Conservation (phyloP, 2,888 invertebrate genomes). For the Patella caerulea region DNA sequence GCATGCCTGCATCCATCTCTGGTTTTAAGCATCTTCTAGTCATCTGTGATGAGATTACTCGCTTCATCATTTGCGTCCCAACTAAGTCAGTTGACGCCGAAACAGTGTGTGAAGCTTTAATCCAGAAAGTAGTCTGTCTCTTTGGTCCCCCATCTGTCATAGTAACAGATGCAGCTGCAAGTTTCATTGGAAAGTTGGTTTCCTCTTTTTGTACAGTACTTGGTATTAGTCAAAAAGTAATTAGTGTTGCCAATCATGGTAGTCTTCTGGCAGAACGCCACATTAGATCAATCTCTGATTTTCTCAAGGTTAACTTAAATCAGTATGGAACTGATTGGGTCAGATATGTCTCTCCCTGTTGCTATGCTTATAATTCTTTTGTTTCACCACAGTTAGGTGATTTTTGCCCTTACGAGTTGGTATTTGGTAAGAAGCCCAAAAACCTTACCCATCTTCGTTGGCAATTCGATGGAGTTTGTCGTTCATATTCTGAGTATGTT, state of each 20-base stretch:
- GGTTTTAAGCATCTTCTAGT: not conserved
- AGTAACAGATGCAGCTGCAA: not conserved
- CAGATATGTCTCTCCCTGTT: not conserved
- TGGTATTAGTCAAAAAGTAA: not conserved
- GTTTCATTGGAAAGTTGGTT: not conserved
- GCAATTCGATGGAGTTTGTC: not conserved
- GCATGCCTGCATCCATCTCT: not conserved
- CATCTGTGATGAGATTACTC: not conserved
- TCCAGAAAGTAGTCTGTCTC: not conserved
- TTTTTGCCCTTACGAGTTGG: not conserved
- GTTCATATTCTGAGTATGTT: not conserved
- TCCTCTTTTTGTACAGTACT: not conserved
- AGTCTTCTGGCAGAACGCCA: conserved; percentile 3
- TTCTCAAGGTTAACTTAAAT: not conserved
- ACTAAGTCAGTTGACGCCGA: not conserved
- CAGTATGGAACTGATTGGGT: conserved; percentile 3
- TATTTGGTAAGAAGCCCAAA: not conserved
- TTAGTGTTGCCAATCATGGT: not conserved
- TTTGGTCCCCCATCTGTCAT: too few relatives aligned
- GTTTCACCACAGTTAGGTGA: not conserved
- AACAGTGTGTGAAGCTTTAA: not conserved
- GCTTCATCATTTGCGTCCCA: not conserved
- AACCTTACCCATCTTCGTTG: not conserved
- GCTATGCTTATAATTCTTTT: conserved; percentile 2
- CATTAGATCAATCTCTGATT: not conserved